phyloP scores from a whole-genome alignment of 2,888 invertebrate species.

The Erebia palarica region DNA sequence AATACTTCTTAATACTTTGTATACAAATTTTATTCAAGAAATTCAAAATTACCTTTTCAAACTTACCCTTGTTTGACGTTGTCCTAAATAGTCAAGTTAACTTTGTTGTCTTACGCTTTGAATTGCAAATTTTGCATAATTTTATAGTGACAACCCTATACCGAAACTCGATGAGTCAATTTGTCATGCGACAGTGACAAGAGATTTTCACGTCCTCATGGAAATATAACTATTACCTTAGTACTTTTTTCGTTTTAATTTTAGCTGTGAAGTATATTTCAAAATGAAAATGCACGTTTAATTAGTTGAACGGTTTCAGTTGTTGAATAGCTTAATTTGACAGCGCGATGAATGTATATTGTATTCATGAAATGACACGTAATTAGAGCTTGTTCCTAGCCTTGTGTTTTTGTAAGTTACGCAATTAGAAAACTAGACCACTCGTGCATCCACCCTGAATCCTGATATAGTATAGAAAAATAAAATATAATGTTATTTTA shows the following conservation, averaged over 20 bases:
- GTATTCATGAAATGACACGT: background rate
- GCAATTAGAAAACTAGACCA: no score
- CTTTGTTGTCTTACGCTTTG: background rate
- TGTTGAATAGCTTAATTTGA: slow-evolving; percentile 8
- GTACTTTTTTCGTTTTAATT: slow-evolving; percentile 4
- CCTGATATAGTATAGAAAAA: no score
- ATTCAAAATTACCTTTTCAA: no score
- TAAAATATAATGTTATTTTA: no score
- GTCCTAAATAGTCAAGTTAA: no score
- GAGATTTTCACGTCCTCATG: slow-evolving; percentile 37
- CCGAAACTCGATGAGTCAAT: slow-evolving; percentile 47
- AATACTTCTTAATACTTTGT: no score
- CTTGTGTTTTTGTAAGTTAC: no score
- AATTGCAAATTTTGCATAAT: background rate
- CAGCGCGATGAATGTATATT: background rate
- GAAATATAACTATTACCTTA: slow-evolving; percentile 7
- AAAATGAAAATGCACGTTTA: slow-evolving; percentile 29
- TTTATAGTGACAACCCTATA: slow-evolving; percentile 29
- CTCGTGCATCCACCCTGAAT: no score
- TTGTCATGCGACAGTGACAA: slow-evolving; percentile 48
- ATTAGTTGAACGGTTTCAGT: slow-evolving; percentile 17
- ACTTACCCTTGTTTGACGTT: no score
- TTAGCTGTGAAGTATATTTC: slow-evolving; percentile 17
- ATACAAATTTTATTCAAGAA: no score
- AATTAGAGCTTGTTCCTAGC: background rate